Percentiles rank a stretch among this genome's conserved stretches.
Evolutionary conservation across 2,113 vertebrate species (phyloP).

Genomic region (Chitala chitala): DNA sequence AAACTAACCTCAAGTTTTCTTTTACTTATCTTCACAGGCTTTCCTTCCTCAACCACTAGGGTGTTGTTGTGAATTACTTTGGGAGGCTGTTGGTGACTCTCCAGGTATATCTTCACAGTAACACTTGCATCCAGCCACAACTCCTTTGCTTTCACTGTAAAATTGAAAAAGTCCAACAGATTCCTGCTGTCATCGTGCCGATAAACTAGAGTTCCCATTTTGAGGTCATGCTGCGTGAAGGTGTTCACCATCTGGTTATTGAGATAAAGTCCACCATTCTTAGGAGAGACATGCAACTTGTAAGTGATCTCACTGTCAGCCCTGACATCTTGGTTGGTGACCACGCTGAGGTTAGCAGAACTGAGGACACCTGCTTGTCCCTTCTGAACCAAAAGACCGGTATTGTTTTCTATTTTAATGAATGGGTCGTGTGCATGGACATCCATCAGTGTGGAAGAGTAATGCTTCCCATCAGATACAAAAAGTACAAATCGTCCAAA

Average conservation of each 20-base stretch:
- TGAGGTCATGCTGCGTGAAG: slow-evolving; percentile 73
- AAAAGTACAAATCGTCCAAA: slow-evolving; percentile 78
- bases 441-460: slow-evolving; percentile 72
- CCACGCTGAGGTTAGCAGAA: slow-evolving; percentile 65
- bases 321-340: slow-evolving; percentile 78
- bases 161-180: slow-evolving; percentile 67
- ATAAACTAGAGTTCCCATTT: slow-evolving; percentile 63
- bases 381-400: slow-evolving; percentile 75
- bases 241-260: slow-evolving; percentile 44
- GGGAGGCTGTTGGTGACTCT: slow-evolving; percentile 68
- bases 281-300: slow-evolving; percentile 57
- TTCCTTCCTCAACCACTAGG: slow-evolving; percentile 81
- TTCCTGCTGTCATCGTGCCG: slow-evolving; percentile 66
- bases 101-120: slow-evolving; percentile 66
- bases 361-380: slow-evolving; percentile 60
- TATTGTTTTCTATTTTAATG: slow-evolving; percentile 68
- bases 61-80: slow-evolving; percentile 57
- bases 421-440: slow-evolving; percentile 74
- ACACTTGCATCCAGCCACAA: slow-evolving; percentile 51
- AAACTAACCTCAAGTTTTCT: slow-evolving; percentile 70
- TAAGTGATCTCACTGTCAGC: slow-evolving; percentile 63
- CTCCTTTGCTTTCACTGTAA: slow-evolving; percentile 64
- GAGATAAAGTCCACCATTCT: slow-evolving; percentile 63
- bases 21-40: slow-evolving; percentile 71
- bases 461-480: slow-evolving; percentile 80